Evolutionary conservation across 1,140 invertebrate genomes (phyloP), one percentile per base, ranked within the genome.

Genomic region (Apis dorsata): DNA sequence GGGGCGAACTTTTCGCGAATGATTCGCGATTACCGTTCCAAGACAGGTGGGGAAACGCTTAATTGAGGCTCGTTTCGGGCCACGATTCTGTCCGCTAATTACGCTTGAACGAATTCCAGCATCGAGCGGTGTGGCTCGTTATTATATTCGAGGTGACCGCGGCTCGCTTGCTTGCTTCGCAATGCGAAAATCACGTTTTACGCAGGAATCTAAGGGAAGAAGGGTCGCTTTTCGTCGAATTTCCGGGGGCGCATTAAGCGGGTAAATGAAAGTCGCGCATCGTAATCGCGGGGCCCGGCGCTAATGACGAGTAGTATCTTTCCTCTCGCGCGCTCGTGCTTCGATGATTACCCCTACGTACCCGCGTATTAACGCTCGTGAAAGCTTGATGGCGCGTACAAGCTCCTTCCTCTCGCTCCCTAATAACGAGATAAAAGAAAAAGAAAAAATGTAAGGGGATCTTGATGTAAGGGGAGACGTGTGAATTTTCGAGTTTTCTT

Each of bases 11-110:
- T 89, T 81, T 70, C 65, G 19, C 66, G 79, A 86, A 87, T 83
- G 84, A 88, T 88, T 88, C 84, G 79, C 87, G 84, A 79, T 73
- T 62, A 51, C 75, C 57, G 74, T 84, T 86, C 82, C 49, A 62
- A 63, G 57, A 1, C 28, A 34, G 53, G 19, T 76, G 73, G 74
- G 81, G 62, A 59, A 78, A 72, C 77, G 77, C 74, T 24, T 87
- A 87, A 87, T 87, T 87, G 86, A 86, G 84, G 72, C 68, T 81
- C 68, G 83, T 74, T 86, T 69, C 76, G 65, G 17, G 68, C 55
- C 69, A 68, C 19, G 21, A 51, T 28, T 71, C 24, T 53, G 15
- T n/a, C 11, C 69, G 75, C 82, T 86, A 86, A 87, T 87, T 87
- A 86, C 86, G 75, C 63, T 84, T 77, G 74, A 84, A 77, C 74